A percentile compares a stretch with the other conserved stretches of the same genome.
Evolutionary conservation across 2,113 vertebrate genomes (phyloP).

Genomic region (Ophiodon elongatus): DNA sequence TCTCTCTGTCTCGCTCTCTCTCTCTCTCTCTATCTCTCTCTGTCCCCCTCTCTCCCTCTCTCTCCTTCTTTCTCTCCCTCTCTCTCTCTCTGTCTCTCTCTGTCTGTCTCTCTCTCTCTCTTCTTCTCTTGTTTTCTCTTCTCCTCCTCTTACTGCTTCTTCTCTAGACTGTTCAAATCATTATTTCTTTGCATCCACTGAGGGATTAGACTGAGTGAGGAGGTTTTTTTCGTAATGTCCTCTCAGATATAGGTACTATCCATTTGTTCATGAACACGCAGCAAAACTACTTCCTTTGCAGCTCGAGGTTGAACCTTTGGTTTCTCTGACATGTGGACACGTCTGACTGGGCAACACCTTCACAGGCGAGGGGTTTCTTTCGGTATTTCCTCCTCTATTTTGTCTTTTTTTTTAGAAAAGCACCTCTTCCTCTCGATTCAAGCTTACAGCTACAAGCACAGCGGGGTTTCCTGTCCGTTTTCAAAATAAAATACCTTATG

Average conservation of each 20-base stretch:
- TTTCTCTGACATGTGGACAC: no score
- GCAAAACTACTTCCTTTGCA: not conserved
- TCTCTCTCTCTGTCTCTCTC: no score
- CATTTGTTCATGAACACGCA: no score
- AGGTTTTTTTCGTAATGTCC: not conserved
- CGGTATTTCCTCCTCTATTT: not conserved
- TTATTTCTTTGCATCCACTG: not conserved
- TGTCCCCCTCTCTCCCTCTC: no score
- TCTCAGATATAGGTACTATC: not conserved
- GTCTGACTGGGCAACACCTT: not conserved
- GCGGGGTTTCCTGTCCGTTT: not conserved
- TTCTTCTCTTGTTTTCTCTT: no score
- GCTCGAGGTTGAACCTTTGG: rapidly evolving
- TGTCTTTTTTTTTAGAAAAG: not conserved
- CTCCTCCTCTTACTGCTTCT: no score
- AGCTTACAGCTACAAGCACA: not conserved
- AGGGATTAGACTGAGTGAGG: no score
- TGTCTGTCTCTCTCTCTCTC: no score
- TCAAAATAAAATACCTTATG: conserved; percentile 39
- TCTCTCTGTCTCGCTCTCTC: no score
- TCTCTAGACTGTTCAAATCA: no score
- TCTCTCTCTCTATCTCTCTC: no score
- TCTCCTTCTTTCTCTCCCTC: no score
- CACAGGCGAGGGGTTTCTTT: not conserved
- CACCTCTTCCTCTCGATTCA: not conserved